A percentile compares a stretch with the other conserved stretches of the same genome.
Evolutionary conservation across 1,140 invertebrate genomes (phyloP).

Genomic region (Drosophila pruinosa): DNA sequence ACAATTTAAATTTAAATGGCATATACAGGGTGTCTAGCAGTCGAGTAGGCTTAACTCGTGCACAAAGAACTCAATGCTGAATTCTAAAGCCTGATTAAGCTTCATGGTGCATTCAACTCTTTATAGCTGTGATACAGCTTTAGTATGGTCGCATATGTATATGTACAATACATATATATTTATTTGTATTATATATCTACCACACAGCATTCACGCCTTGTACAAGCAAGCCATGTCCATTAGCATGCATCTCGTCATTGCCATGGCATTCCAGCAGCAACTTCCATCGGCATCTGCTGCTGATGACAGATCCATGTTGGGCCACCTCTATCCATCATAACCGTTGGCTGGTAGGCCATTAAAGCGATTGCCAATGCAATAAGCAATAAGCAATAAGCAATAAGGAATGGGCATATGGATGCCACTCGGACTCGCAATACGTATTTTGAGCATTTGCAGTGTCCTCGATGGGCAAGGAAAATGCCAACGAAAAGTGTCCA

Average conservation of each 20-base stretch:
- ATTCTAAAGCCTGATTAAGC: not conserved
- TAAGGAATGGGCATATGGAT: too few species aligned
- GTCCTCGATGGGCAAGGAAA: not conserved
- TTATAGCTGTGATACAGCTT: not conserved
- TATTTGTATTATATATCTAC: not conserved
- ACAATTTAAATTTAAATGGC: too few species aligned
- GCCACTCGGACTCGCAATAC: not conserved
- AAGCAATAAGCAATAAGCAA: not conserved
- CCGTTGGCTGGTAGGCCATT: not conserved
- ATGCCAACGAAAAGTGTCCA: not conserved
- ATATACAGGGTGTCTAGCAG: not conserved
- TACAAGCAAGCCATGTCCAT: not conserved
- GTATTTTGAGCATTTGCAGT: not conserved
- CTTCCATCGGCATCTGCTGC: not conserved
- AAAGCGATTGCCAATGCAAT: conserved; percentile 8
- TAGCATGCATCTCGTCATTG: conserved; percentile 3
- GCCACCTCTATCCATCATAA: not conserved
- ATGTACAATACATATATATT: not conserved
- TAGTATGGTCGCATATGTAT: not conserved
- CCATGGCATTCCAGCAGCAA: not conserved
- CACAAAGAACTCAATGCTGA: not conserved
- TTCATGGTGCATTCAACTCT: not conserved
- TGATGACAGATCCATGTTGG: conserved; percentile 4
- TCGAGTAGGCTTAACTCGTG: not conserved
- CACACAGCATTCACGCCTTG: not conserved